These are phyloP conservation scores for Calephelis perditalis DNA, from an alignment of 2,888 invertebrate genomes.

Conservation along the genomic window DNA sequence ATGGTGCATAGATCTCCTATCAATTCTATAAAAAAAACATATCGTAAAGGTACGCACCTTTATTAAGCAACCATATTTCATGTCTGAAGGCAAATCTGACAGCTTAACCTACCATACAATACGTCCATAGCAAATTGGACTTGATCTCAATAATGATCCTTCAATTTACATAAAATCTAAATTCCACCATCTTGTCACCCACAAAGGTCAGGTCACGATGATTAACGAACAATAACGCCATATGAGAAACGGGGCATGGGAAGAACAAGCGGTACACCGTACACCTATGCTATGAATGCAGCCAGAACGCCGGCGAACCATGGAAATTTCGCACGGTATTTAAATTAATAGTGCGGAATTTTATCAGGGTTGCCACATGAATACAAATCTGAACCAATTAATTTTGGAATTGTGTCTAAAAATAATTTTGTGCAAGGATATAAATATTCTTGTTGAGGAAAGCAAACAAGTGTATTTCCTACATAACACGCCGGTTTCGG, in stretches of 20 bases:
- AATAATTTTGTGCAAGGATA: no score
- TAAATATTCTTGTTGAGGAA: no score
- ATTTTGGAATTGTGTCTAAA: no score
- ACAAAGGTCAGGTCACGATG: constrained; percentile 49
- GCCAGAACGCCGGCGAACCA: constrained; percentile 23
- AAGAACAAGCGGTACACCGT: constrained; percentile 47
- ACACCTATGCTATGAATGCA: constrained; percentile 25
- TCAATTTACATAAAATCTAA: constrained; percentile 12
- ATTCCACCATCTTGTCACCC: constrained; percentile 18
- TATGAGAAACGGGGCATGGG: constrained; percentile 66
- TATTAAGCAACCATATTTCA: no score
- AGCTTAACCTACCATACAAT: no score
- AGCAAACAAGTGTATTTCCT: no score
- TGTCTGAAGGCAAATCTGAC: no score
- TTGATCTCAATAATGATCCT: constrained; percentile 1
- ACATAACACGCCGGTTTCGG: no score
- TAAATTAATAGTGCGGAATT: constrained; percentile 32
- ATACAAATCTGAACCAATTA: constrained; percentile 1
- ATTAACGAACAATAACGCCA: constrained; percentile 51
- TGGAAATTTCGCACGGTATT: constrained; percentile 37
- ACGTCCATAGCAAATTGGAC: no score
- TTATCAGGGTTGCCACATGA: constrained; percentile 24
- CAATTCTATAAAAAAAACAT: no score
- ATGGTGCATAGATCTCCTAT: no score
- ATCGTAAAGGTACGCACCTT: no score